Conservation (phyloP, 2,113 vertebrate species). For the Ptilonorhynchus violaceus region DNA sequence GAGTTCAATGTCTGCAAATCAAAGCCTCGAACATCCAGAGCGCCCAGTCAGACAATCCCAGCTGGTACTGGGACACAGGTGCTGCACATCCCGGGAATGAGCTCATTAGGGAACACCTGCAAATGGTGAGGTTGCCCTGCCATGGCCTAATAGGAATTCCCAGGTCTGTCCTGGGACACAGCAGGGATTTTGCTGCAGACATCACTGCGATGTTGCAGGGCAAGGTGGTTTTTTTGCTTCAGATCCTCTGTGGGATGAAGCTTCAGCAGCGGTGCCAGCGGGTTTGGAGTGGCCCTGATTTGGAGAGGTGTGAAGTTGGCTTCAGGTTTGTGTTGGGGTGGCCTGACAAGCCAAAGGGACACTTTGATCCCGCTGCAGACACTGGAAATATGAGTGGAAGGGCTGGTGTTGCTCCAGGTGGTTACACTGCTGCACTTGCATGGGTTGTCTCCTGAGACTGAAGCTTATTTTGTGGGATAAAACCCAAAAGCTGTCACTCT, state of each 20-base stretch:
- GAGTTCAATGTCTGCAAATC: background rate
- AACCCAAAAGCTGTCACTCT: background rate
- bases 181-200: background rate
- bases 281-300: background rate
- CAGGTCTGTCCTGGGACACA: background rate
- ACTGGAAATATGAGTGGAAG: background rate
- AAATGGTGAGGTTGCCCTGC: background rate
- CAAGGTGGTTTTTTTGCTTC: background rate
- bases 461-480: background rate
- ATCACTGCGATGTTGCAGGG: background rate
- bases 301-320: background rate
- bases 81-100: background rate
- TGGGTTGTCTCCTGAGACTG: rapidly evolving
- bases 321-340: background rate
- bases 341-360: background rate
- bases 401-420: background rate
- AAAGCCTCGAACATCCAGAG: background rate
- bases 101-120: background rate
- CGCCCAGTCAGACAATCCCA: background rate
- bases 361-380: background rate
- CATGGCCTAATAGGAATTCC: rapidly evolving
- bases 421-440: background rate
- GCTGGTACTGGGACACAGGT: background rate
- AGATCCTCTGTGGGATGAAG: background rate
- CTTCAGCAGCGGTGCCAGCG: background rate